Evolutionary conservation across 1,140 invertebrate species (phyloP).

Genomic region (Colletes gigas): DNA sequence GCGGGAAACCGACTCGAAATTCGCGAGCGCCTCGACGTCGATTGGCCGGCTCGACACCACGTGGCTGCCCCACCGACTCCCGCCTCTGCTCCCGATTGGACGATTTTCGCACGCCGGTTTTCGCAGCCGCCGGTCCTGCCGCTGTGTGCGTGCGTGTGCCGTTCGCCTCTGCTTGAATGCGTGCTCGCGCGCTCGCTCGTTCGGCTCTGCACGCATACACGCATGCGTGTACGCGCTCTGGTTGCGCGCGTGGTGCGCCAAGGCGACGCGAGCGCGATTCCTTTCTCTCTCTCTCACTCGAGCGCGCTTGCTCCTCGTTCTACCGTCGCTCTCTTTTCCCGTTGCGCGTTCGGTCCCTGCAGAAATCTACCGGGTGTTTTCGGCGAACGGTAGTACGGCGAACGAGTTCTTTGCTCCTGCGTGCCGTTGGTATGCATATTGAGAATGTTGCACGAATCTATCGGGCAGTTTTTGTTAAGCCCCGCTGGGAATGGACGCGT

Average conservation of each 20-base stretch:
- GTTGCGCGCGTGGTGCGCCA: conserved; percentile 28
- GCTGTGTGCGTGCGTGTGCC: conserved; percentile 48
- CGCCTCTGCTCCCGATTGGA: conserved; percentile 67
- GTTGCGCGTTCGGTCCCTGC: conserved; percentile 47
- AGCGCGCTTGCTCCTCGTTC: too few species aligned
- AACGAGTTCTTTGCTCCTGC: conserved; percentile 42
- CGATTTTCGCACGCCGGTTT: conserved; percentile 72
- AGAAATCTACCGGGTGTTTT: conserved; percentile 78
- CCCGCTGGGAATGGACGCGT: conserved; percentile 11
- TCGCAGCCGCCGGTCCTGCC: conserved; percentile 58
- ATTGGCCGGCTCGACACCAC: conserved; percentile 68
- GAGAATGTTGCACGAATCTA: conserved; percentile 35
- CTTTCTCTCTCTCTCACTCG: conserved; percentile 3
- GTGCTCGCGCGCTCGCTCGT: conserved; percentile 19
- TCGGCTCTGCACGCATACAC: conserved; percentile 5
- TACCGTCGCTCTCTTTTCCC: background rate
- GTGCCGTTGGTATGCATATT: conserved; percentile 33
- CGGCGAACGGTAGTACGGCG: conserved; percentile 42
- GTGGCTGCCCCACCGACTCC: conserved; percentile 70
- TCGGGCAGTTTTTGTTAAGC: background rate
- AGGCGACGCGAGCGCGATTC: background rate
- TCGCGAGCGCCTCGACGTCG: conserved; percentile 45
- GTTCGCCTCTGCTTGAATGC: conserved; percentile 40
- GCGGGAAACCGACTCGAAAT: conserved; percentile 69
- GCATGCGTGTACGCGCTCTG: conserved; percentile 4